phyloP scores from a whole-genome alignment of 92 coral and sea anemone species.

The Ricordea florida region DNA sequence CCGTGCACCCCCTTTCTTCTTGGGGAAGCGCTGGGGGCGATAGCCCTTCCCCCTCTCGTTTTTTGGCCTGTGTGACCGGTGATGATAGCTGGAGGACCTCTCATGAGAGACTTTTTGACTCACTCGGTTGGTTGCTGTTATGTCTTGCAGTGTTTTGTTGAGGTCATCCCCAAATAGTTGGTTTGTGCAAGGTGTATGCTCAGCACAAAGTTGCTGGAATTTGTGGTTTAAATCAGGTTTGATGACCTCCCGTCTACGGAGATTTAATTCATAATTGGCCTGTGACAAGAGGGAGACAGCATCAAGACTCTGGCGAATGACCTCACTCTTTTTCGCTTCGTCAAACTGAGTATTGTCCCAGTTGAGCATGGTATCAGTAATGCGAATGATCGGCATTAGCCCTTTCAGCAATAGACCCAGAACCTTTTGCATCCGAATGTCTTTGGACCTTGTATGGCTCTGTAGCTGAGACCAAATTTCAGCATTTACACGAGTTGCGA shows the following conservation, averaged over 20 bases:
- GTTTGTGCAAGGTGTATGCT: conserved; percentile 42
- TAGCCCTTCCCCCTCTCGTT: no score
- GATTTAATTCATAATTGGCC: conserved; percentile 30
- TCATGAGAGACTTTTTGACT: conserved; percentile 6
- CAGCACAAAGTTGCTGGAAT: conserved; percentile 42
- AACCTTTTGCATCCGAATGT: conserved; percentile 43
- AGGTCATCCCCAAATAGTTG: conserved; percentile 35
- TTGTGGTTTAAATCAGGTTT: conserved; percentile 56
- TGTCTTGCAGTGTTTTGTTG: conserved; percentile 48
- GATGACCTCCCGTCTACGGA: conserved; percentile 36
- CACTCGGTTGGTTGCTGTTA: background rate
- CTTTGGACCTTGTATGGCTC: conserved; percentile 29
- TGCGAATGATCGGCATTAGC: conserved; percentile 27
- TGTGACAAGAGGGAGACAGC: conserved; percentile 48
- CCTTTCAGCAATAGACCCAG: conserved; percentile 31
- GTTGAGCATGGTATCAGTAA: conserved; percentile 38
- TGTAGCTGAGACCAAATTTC: conserved; percentile 46
- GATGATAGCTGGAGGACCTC: conserved; percentile 1
- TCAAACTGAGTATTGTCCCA: conserved; percentile 10
- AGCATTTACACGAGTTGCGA: conserved; percentile 29
- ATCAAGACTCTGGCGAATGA: conserved; percentile 17
- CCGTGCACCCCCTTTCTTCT: no score
- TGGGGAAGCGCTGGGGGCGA: no score
- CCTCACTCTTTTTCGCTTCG: conserved; percentile 15
- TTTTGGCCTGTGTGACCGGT: background rate